Base-by-base conservation (phyloP, 2,888 invertebrate genomes). In the Lissocephala sabroskyi region DNA sequence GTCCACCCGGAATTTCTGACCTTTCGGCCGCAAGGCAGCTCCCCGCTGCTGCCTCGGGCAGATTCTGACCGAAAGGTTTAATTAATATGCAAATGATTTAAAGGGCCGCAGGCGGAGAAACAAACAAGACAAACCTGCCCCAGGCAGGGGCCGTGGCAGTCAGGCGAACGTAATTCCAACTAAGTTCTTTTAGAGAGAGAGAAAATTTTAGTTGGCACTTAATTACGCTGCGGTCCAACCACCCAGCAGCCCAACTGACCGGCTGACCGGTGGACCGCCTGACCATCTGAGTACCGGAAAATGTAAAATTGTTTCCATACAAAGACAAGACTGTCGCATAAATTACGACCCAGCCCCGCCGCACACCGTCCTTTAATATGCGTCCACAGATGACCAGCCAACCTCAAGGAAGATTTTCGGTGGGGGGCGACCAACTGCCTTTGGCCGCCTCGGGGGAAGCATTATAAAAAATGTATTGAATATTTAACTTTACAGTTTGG, bases 71-170 rank as follows among this genome's bases (percentile, higher is more conserved):
- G 57, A 59, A 65, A 70, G 66, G 71, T 65, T 77, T 77, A 70
- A 77, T 70, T 70, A 70, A 74, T 77, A 70, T 70, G 68, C 66
- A 74, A 70, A 70, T 77, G 54, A 54, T 55, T 62, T 41, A 35
- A 48, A 29, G 32, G 47, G 52, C 44, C 16, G 11, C 37, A 19
- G 48, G 5, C 19, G 9, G 5, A 14, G 19, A 46, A 35, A 23
- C 23, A 7, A 23, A 3, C 23, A 7, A 23, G 23, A 23, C 23
- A n/a, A n/a, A n/a, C n/a, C n/a, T n/a, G n/a, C n/a, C n/a, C n/a
- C n/a, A 23, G 23, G 23, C 23, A 23, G 23, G 7, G 23, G 23
- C 23, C 23, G 3, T 23, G 23, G 7, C 23, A 23, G 4, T 23
- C 37, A 19, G 37, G 10, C 18, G 35, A 2, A 2, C 7, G 37